Percentiles rank a stretch among this genome's conserved stretches.
These are phyloP conservation scores for Platycheirus albimanus DNA, from an alignment of 2,888 invertebrate genomes.

Conservation along the genomic window DNA sequence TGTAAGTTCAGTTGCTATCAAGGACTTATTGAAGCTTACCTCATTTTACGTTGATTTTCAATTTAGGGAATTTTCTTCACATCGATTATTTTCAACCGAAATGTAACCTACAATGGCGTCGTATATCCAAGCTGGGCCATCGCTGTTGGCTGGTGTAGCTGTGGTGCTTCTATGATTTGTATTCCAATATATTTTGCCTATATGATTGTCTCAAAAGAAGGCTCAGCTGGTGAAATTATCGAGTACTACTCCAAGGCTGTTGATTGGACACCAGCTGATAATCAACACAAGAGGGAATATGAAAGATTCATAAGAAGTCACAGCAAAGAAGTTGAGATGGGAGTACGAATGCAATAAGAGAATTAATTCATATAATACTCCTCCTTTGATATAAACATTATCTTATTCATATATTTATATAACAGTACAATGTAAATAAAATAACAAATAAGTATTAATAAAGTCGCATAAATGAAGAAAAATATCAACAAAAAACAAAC, in stretches of 20 bases:
- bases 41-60: no score
- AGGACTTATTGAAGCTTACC: no score
- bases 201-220: slow-evolving; percentile 82
- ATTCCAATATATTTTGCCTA: slow-evolving; percentile 89
- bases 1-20: slow-evolving; percentile 84
- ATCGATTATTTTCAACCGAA: slow-evolving; percentile 85
- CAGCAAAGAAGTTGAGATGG: slow-evolving; percentile 64
- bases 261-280: slow-evolving; percentile 86
- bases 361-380: not conserved
- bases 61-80: slow-evolving; percentile 88
- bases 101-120: slow-evolving; percentile 83
- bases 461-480: no score
- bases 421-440: not conserved
- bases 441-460: not conserved
- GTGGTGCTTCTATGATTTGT: slow-evolving; percentile 88
- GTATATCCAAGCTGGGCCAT: slow-evolving; percentile 85
- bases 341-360: slow-evolving; percentile 41
- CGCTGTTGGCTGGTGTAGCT: slow-evolving; percentile 86
- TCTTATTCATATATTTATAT: not conserved
- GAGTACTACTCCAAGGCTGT: slow-evolving; percentile 79
- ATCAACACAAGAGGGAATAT: slow-evolving; percentile 76
- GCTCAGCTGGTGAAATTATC: slow-evolving; percentile 79
- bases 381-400: not conserved
- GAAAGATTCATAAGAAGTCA: slow-evolving; percentile 72
- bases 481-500: no score